Evolutionary conservation across 2,888 invertebrate species (phyloP).

Genomic region (Nesidiocoris tenuis): DNA sequence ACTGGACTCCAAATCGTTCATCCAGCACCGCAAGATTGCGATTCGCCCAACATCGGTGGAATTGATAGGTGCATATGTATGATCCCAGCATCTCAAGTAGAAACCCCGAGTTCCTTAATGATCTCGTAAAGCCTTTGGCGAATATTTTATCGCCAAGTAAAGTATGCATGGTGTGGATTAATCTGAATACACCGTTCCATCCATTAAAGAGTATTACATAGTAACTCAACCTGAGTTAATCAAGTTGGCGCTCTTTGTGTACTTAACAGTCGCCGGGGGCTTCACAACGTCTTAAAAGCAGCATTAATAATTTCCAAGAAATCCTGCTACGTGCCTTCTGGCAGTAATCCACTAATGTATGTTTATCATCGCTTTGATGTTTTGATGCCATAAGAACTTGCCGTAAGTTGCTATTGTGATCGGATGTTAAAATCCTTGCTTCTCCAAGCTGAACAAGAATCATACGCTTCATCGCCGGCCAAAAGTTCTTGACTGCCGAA

Average conservation of each 20-base stretch:
- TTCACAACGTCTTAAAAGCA: slow-evolving; percentile 14
- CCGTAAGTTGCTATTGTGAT: too few species aligned
- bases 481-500: too few species aligned
- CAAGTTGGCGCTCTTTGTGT: background rate
- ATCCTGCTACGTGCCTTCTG: slow-evolving; percentile 14
- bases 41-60: too few species aligned
- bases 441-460: too few species aligned
- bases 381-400: background rate
- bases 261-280: background rate
- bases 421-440: too few species aligned
- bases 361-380: slow-evolving; percentile 14
- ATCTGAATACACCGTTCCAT: background rate
- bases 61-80: too few species aligned
- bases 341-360: slow-evolving; percentile 30
- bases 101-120: too few species aligned
- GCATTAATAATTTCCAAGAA: slow-evolving; percentile 23
- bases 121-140: background rate
- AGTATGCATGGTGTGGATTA: background rate
- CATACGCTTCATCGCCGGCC: too few species aligned
- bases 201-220: slow-evolving; percentile 18
- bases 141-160: background rate
- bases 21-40: too few species aligned
- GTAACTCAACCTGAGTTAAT: slow-evolving; percentile 9
- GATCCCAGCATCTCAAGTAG: too few species aligned
- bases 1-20: too few species aligned